Percentiles rank a stretch among this genome's conserved stretches.
Conservation (phyloP, 2,888 invertebrate species). For the Arge pagana region DNA sequence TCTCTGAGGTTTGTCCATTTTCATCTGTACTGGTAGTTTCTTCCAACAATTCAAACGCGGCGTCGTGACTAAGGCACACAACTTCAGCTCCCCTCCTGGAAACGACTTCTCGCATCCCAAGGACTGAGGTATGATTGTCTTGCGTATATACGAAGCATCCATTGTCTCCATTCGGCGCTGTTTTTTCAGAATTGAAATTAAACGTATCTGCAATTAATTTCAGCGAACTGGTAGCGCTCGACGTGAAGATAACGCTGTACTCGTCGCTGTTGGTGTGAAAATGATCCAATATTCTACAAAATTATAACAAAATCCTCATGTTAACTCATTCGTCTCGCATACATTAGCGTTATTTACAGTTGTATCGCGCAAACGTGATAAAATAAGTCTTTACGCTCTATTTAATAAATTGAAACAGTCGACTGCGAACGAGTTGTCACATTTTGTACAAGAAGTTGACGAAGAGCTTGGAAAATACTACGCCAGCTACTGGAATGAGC, state of each 20-base stretch:
- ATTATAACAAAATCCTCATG: too few species aligned
- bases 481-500: too few species aligned
- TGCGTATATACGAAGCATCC: conserved; percentile 73
- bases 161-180: conserved; percentile 36
- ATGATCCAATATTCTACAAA: conserved; percentile 75
- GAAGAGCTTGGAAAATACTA: too few species aligned
- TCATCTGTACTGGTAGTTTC: conserved; percentile 15
- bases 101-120: conserved; percentile 86
- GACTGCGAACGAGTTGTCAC: too few species aligned
- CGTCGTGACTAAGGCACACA: conserved; percentile 64
- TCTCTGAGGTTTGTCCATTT: not conserved
- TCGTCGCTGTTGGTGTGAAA: conserved; percentile 81
- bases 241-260: conserved; percentile 91
- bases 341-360: too few species aligned
- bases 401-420: too few species aligned
- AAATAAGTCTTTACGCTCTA: too few species aligned
- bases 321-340: too few species aligned
- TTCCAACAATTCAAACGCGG: conserved; percentile 58
- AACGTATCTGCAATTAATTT: conserved; percentile 86
- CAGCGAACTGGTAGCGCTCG: conserved; percentile 86
- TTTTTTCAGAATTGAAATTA: conserved; percentile 57
- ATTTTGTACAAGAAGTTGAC: too few species aligned
- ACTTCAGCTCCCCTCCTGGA: conserved; percentile 62
- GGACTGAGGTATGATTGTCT: conserved; percentile 94
- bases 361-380: too few species aligned